Base-by-base conservation (phyloP, 2,888 invertebrate genomes). In the Agrotis puta region DNA sequence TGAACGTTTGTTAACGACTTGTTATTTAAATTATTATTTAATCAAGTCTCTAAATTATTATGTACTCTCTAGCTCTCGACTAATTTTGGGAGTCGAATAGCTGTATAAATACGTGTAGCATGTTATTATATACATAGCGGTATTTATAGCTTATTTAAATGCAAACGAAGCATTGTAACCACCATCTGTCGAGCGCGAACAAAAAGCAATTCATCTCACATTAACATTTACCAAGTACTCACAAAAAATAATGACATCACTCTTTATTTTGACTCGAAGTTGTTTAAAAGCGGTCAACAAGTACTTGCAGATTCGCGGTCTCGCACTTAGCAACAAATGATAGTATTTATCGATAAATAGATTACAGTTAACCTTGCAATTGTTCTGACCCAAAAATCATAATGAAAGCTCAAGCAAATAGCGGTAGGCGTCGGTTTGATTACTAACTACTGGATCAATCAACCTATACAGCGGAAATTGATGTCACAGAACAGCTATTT, bases 231-330 rank as follows among this genome's bases (percentile, higher is more conserved):
- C 91, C 72, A 87, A 89, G 88, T 86, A 84, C 84, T 84, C 73
- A 89, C 92, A 93, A 93, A 94, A 94, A 95, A 91, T 87, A 85
- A 93, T 94, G 93, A 94, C 93, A 93, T 94, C 95, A 94, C 89
- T 88, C 85, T 87, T 90, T 88, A 88, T 89, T 91, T 90, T 84
- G 87, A 81, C 81, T 87, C 78, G 77, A 88, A 86, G 81, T 69
- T 82, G 81, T 79, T 87, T 82, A 74, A 83, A 91, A 88, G 89
- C 84, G 86, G 88, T 67, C 74, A 88, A 87, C 74, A 33, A 33
- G n/a, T 56, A 56, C 14, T 20, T 6, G 18, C 39, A 9, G 20
- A 20, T 39, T 39, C 63, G 79, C 86, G 82, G 78, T 78, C 84
- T 79, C 77, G 77, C 83, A 86, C 85, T 83, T 86, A 84, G 88